Base-by-base conservation (phyloP, 30 jellyfish, hydroid and myxozoan species). In the Rhopilema esculentum region DNA sequence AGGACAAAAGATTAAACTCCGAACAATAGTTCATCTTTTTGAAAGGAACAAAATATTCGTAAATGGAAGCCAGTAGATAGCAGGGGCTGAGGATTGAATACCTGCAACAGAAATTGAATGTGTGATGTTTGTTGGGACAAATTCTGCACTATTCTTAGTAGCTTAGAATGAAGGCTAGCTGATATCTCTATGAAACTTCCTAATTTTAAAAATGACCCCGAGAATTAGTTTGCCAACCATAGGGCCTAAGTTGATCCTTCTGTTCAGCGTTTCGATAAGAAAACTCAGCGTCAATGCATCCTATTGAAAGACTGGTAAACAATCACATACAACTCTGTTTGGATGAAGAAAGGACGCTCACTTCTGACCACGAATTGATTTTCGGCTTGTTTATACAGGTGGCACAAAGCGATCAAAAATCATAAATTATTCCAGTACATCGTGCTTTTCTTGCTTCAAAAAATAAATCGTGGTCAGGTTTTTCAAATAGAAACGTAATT, bases 331-430 rank as follows among this genome's bases (percentile, higher is more conserved):
- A 12, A 6, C 57, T 40, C n/a, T n/a, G n/a, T n/a, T n/a, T n/a
- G n/a, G 57, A 12, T 6, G 9, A 40, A 2, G 57, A 40, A 40
- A 40, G 57, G 57, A 40, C 57, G 57, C 57, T 40, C 57, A 6
- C 57, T 40, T 12, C 9, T 40, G 6, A 40, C 57, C 57, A 12
- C 57, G 12, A 12, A 40, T 40, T 40, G 9, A 40, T 40, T 40
- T 40, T 40, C 57, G 57, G 57, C 57, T 26, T 17, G 22, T 67
- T 21, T 24, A 21, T 67, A 48, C 78, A 17, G 78, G 78, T 67
- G 78, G 31, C 78, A 67, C 48, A 2, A 67, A 26, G 32, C 48
- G 78, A 67, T 67, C 78, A 24, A 26, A 67, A 67, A 67, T 24
- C 78, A 67, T 67, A 6, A 67, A 67, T 67, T 20, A 67, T 15